Conservation (phyloP, 2,888 invertebrate genomes). For the Rotaria sp. region DNA sequence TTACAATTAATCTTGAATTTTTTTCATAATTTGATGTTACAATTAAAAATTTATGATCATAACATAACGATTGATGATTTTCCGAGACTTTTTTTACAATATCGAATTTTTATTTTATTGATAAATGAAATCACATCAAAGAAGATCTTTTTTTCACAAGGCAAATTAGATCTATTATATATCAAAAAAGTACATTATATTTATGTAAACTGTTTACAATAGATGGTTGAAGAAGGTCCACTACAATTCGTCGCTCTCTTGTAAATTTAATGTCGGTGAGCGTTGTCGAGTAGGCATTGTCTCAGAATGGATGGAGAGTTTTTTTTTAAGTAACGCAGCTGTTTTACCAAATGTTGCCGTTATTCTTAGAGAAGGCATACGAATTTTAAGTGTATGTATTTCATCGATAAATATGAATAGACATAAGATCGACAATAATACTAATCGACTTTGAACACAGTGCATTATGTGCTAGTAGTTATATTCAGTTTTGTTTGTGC, state of each 20-base stretch:
- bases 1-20: too few species aligned
- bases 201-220: not conserved
- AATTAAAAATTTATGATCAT: too few species aligned
- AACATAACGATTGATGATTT: too few species aligned
- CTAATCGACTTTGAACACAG: not conserved
- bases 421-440: not conserved
- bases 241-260: not conserved
- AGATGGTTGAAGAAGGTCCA: not conserved
- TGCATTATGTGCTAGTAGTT: not conserved
- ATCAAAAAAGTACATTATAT: too few species aligned
- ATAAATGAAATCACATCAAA: too few species aligned
- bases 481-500: too few species aligned
- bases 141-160: too few species aligned
- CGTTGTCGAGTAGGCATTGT: not conserved
- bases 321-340: not conserved
- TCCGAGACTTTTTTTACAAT: too few species aligned
- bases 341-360: not conserved
- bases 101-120: too few species aligned
- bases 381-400: not conserved
- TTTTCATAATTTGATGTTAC: too few species aligned
- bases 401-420: not conserved
- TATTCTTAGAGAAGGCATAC: not conserved
- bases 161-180: too few species aligned
- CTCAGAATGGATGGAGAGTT: rapidly evolving
- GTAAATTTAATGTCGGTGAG: not conserved